Conservation (phyloP, 2,113 vertebrate species). For the Eupsittula cactorum region DNA sequence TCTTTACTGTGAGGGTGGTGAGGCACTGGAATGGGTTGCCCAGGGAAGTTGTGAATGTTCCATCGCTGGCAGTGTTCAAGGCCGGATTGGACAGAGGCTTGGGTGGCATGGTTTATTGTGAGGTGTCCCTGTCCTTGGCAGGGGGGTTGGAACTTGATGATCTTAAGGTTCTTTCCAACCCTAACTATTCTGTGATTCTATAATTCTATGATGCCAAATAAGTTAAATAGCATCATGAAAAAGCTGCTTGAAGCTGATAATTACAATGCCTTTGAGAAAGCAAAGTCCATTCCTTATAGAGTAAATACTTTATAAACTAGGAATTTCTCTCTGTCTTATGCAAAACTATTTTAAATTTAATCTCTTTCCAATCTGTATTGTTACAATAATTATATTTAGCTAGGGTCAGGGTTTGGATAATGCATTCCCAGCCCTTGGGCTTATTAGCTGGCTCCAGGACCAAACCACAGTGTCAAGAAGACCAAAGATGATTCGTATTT, state of each 20-base stretch:
- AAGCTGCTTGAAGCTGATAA: background rate
- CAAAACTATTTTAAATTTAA: background rate
- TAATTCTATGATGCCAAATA: background rate
- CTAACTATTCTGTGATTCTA: too few species aligned
- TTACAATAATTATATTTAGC: background rate
- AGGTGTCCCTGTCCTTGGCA: too few species aligned
- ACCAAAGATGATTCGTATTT: background rate
- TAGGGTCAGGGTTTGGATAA: background rate
- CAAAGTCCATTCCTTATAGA: background rate
- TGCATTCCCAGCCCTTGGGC: background rate
- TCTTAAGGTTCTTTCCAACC: too few species aligned
- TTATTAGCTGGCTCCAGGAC: constrained; percentile 10
- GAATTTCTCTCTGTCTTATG: background rate
- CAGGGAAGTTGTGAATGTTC: too few species aligned
- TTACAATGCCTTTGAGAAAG: background rate
- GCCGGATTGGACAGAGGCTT: too few species aligned
- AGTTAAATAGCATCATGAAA: background rate
- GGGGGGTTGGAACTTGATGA: too few species aligned
- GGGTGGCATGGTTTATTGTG: too few species aligned
- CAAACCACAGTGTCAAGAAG: background rate
- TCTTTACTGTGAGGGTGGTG: too few species aligned
- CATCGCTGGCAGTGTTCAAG: too few species aligned
- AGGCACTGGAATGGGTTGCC: too few species aligned
- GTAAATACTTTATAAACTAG: background rate
- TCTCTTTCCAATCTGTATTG: background rate